Base-by-base conservation (phyloP, 2,888 invertebrate genomes). In the Lumbricus terrestris region DNA sequence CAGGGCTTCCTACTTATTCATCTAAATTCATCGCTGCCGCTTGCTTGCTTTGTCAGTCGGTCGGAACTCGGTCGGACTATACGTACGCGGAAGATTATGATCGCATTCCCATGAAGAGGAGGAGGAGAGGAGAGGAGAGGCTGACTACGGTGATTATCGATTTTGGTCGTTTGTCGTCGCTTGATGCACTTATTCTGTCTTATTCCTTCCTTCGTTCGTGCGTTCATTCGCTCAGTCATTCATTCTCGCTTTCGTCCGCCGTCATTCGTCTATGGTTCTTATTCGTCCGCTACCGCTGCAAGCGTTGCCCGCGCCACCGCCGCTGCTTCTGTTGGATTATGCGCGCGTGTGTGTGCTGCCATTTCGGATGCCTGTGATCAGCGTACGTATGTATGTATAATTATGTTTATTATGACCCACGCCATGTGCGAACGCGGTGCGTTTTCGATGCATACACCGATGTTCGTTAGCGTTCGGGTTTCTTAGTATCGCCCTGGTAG, bases 121-220 rank as follows among this genome's bases (percentile, higher is more conserved):
- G n/a, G n/a, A n/a, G n/a, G n/a, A n/a, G n/a, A n/a, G n/a, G n/a
- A n/a, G n/a, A n/a, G n/a, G n/a, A n/a, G n/a, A n/a, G n/a, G n/a
- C n/a, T n/a, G n/a, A n/a, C n/a, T n/a, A n/a, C n/a, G 85, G 35
- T 85, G 85, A 37, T 37, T 85, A 85, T 85, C 85, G 85, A 85
- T 37, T 85, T 34, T 35, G 18, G 34, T 85, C 85, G 35, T 85
- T 37, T 34, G 34, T 85, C 35, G 34, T 1, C 35, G 34, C 85
- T 34, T 85, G 37, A 37, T 37, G 37, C 35, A 35, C 35, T 85
- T 34, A 35, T 85, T 35, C 37, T 85, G 85, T 85, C 85, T 85
- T 37, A 29, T 85, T 34, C 37, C 35, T 37, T 85, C 37, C 29
- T 69, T n/a, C 69, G n/a, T n/a, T 69, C 11, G n/a, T n/a, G 29